Percentiles rank a stretch among this genome's conserved stretches.
Evolutionary conservation across 2,113 vertebrate species (phyloP).

Genomic region (Monarcha castaneiventris): DNA sequence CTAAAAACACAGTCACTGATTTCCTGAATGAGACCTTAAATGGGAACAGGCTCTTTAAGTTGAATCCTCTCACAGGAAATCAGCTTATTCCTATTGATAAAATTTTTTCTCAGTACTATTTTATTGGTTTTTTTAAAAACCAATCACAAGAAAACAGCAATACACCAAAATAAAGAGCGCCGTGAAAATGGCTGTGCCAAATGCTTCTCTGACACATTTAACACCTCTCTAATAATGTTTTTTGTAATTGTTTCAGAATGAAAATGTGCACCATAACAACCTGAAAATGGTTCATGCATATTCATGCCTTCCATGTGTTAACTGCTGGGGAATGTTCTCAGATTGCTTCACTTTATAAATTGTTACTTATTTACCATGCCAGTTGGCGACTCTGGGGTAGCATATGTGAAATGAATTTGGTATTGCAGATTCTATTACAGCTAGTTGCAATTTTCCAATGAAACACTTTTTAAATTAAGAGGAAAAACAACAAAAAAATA

Average conservation of each 20-base stretch:
- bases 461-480: neutral
- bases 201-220: neutral
- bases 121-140: neutral
- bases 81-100: neutral
- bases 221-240: constrained; percentile 22
- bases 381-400: constrained; percentile 1
- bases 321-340: constrained; percentile 9
- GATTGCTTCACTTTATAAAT: neutral
- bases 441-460: neutral
- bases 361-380: neutral
- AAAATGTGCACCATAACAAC: constrained; percentile 19
- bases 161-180: neutral
- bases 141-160: neutral
- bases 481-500: neutral
- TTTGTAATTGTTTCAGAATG: neutral
- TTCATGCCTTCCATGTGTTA: neutral
- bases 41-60: neutral
- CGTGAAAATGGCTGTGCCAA: neutral
- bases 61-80: neutral
- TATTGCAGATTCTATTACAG: neutral
- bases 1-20: neutral
- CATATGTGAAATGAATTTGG: constrained; percentile 15
- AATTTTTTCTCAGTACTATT: neutral
- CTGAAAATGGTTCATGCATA: constrained; percentile 22
- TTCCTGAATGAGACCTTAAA: neutral